Evolutionary conservation across 2,113 vertebrate species (phyloP).

Genomic region (Calidris pugnax): DNA sequence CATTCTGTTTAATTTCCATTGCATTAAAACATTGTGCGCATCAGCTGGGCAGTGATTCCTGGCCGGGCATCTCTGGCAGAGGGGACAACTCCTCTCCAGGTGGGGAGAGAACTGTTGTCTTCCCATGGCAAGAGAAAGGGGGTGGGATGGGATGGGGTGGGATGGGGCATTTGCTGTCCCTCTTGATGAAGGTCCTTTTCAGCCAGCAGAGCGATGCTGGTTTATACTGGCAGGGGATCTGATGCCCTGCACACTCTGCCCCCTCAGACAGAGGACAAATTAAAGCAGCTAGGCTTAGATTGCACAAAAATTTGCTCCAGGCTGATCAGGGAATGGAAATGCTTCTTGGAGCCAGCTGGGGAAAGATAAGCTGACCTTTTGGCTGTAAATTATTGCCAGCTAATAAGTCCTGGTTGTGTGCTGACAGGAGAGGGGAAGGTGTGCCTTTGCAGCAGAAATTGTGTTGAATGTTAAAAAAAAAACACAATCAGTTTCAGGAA

Average conservation of each 20-base stretch:
- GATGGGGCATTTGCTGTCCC: not conserved
- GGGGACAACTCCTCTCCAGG: not conserved
- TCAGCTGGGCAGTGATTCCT: not conserved
- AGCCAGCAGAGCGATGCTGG: not conserved
- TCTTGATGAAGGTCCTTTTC: not conserved
- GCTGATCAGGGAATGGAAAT: not conserved
- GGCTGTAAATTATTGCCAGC: not conserved
- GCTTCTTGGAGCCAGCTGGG: not conserved
- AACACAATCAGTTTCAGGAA: not conserved
- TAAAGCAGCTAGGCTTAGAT: not conserved
- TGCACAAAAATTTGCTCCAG: not conserved
- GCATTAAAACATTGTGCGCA: not conserved
- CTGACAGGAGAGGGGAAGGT: not conserved
- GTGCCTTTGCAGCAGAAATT: slow-evolving; percentile 4
- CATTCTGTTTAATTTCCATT: slow-evolving; percentile 33
- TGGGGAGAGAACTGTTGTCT: accelerated
- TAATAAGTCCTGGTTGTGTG: not conserved
- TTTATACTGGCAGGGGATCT: not conserved
- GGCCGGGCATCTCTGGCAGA: not conserved
- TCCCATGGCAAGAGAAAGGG: not conserved
- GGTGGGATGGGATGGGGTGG: not conserved
- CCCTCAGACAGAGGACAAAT: not conserved
- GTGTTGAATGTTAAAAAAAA: not conserved
- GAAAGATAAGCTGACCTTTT: not conserved
- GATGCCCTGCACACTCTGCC: not conserved